phyloP scores from a whole-genome alignment of 2,888 invertebrate species.

The Tipula confusa region DNA sequence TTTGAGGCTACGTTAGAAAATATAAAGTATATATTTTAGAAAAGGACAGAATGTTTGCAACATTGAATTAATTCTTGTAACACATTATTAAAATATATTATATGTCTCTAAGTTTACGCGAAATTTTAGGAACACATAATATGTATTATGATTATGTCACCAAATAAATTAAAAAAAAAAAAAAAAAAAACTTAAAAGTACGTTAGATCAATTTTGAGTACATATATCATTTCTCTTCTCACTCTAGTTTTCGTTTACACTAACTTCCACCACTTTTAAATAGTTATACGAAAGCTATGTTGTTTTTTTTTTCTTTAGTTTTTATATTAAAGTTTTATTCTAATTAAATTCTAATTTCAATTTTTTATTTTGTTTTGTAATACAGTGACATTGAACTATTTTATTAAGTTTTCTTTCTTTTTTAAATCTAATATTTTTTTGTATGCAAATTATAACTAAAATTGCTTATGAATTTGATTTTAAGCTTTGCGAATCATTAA shows the following conservation, averaged over 20 bases:
- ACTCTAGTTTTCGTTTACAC: not conserved
- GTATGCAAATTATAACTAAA: not conserved
- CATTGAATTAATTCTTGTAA: no score
- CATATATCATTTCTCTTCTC: not conserved
- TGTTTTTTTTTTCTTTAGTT: not conserved
- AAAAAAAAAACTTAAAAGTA: not conserved
- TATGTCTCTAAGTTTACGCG: no score
- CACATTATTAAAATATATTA: no score
- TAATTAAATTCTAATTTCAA: not conserved
- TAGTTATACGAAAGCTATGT: not conserved
- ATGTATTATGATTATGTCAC: no score
- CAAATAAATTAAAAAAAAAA: not conserved
- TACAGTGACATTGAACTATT: slow-evolving; percentile 25
- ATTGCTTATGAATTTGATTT: not conserved
- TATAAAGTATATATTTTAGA: no score
- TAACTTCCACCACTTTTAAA: not conserved
- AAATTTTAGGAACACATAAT: no score
- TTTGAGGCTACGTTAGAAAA: no score
- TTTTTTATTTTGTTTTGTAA: not conserved
- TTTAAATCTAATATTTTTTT: not conserved
- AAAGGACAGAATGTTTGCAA: no score
- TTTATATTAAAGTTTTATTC: not conserved
- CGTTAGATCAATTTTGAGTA: not conserved
- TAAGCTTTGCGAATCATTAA: not conserved
- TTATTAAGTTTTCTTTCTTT: not conserved